Conservation (phyloP, 2,888 invertebrate species). For the Thumatha senex region DNA sequence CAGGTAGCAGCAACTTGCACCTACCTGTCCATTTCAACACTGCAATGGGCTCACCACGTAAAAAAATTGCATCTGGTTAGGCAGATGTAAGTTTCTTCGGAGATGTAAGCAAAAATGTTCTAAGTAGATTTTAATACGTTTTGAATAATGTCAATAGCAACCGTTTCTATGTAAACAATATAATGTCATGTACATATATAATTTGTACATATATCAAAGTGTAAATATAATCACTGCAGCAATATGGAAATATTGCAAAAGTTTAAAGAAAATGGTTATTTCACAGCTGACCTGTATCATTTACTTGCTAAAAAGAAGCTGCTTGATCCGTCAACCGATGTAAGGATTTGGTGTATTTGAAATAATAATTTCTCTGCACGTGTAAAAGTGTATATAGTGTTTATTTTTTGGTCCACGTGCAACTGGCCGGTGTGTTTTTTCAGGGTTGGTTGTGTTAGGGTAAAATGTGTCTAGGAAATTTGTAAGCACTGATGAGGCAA, state of each 20-base stretch:
- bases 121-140: conserved; percentile 20
- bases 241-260: conserved; percentile 70
- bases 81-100: too few relatives aligned
- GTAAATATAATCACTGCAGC: conserved; percentile 5
- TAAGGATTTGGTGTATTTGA: conserved; percentile 25
- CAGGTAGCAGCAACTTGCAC: too few relatives aligned
- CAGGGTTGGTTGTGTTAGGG: too few relatives aligned
- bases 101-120: not conserved
- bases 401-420: not conserved
- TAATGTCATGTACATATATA: conserved; percentile 16
- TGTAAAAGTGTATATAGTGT: not conserved
- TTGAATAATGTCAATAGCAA: conserved; percentile 35
- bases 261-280: conserved; percentile 74
- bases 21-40: too few relatives aligned
- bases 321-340: conserved; percentile 53
- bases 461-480: too few relatives aligned
- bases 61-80: too few relatives aligned
- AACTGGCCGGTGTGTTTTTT: too few relatives aligned
- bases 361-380: not conserved
- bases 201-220: not conserved
- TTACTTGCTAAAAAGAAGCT: conserved; percentile 65
- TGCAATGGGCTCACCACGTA: too few relatives aligned
- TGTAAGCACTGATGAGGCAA: too few relatives aligned
- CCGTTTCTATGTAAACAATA: conserved; percentile 44
- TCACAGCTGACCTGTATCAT: conserved; percentile 67